Evolutionary conservation across 2,888 invertebrate species (phyloP).

Genomic region (Seira sanloemensis): DNA sequence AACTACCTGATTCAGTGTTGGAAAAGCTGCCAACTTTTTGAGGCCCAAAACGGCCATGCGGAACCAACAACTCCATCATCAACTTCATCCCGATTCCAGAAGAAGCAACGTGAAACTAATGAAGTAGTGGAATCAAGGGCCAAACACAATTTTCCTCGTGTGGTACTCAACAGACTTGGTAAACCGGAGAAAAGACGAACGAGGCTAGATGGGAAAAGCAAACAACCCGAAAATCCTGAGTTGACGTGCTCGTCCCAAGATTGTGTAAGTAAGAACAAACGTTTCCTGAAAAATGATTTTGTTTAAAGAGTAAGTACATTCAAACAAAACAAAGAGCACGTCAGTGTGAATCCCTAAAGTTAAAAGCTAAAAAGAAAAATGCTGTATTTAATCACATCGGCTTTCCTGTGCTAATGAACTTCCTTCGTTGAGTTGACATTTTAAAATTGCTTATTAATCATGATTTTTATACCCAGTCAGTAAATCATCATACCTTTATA

Average conservation of each 20-base stretch:
- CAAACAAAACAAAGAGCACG: too few relatives aligned
- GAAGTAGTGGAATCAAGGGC: background rate
- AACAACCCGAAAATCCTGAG: background rate
- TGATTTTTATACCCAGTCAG: too few relatives aligned
- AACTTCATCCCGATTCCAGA: background rate
- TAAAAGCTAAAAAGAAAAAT: too few relatives aligned
- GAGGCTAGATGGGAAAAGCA: background rate
- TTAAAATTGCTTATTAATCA: too few relatives aligned
- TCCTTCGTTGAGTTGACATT: too few relatives aligned
- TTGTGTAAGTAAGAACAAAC: background rate
- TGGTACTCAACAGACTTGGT: background rate
- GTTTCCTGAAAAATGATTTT: too few relatives aligned
- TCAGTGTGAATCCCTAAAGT: too few relatives aligned
- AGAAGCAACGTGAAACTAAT: background rate
- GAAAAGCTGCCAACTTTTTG: conserved; percentile 7
- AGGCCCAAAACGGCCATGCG: background rate
- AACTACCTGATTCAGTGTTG: conserved; percentile 2
- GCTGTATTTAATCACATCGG: too few relatives aligned
- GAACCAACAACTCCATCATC: background rate
- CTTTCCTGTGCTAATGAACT: too few relatives aligned
- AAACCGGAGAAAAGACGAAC: background rate
- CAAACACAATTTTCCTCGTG: too few relatives aligned
- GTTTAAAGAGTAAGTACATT: too few relatives aligned
- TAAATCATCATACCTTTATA: too few relatives aligned
- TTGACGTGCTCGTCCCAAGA: background rate